Conservation (phyloP, 92 coral and sea anemone genomes). For the Heteractis magnifica region DNA sequence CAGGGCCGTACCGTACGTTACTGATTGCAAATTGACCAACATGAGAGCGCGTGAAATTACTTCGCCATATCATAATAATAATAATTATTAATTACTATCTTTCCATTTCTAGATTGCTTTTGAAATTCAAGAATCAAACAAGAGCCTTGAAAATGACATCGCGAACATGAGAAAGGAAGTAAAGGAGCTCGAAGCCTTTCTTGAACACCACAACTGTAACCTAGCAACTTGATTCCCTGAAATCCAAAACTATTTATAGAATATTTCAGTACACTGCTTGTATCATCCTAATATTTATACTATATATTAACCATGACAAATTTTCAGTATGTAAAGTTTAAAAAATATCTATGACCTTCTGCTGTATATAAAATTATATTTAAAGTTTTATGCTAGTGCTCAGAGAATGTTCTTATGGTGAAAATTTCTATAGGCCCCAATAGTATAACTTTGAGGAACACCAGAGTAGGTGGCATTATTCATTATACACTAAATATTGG, state of each 20-base stretch:
- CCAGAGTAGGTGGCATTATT: background rate
- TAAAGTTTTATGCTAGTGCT: background rate
- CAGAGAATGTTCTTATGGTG: background rate
- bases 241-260: background rate
- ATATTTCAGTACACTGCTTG: background rate
- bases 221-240: background rate
- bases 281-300: background rate
- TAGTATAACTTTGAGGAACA: background rate
- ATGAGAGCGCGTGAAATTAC: too few relatives aligned
- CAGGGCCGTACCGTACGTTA: too few relatives aligned
- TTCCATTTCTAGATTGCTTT: slow-evolving; percentile 28
- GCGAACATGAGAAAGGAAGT: slow-evolving; percentile 44
- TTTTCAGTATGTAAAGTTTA: background rate
- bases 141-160: slow-evolving; percentile 47
- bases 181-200: slow-evolving; percentile 26
- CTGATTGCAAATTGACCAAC: too few relatives aligned
- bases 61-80: background rate
- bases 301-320: background rate
- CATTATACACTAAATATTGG: background rate
- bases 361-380: background rate
- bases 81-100: background rate
- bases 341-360: background rate
- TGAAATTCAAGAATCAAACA: slow-evolving; percentile 35
- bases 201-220: slow-evolving; percentile 42
- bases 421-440: background rate